These are phyloP conservation scores for Chiloscyllium plagiosum DNA, from an alignment of 2,113 vertebrate genomes.

Conservation along the genomic window DNA sequence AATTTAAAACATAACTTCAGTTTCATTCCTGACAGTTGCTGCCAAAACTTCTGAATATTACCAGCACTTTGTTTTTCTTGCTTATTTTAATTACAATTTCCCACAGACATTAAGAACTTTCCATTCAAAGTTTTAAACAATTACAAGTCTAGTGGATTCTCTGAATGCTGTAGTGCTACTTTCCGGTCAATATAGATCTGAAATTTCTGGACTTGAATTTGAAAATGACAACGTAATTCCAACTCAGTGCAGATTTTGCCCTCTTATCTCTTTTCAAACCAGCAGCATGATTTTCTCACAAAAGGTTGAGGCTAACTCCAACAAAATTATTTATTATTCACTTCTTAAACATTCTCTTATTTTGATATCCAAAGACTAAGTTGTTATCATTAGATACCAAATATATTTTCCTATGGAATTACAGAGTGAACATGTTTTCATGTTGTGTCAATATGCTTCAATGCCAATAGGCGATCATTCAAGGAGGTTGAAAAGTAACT, in stretches of 20 bases:
- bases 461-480: background rate
- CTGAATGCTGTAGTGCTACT: background rate
- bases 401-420: background rate
- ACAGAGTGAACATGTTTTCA: background rate
- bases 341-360: background rate
- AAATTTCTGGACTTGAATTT: background rate
- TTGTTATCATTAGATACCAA: background rate
- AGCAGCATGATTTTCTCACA: background rate
- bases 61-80: background rate
- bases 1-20: background rate
- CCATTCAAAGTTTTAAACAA: background rate
- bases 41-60: background rate
- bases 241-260: background rate
- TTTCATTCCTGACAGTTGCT: background rate
- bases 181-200: background rate
- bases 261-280: background rate
- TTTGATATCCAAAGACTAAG: background rate
- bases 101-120: background rate
- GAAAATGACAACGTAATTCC: background rate
- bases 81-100: background rate
- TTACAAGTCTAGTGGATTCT: background rate
- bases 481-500: background rate
- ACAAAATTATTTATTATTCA: background rate
- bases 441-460: background rate
- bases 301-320: background rate